Evolutionary conservation across 2,888 invertebrate genomes (phyloP), one percentile per base, ranked within the genome.

Genomic region (Drosophila multiciliata): DNA sequence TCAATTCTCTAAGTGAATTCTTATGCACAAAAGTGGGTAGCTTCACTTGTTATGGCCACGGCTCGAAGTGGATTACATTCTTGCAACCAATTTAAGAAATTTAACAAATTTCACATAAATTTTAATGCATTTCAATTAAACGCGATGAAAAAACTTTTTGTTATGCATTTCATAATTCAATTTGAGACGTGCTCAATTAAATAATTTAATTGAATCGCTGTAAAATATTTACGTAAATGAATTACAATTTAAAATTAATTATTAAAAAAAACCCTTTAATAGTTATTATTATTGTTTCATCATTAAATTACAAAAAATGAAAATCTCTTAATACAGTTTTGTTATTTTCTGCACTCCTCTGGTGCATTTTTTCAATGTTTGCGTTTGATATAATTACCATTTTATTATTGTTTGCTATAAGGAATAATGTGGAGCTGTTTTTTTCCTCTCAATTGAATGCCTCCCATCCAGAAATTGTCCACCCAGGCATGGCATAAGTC

Each of bases 1-100:
- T 79, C 78, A 75, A 32, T 53, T 32, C 42, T 54, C 69, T 74
- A 75, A 86, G 81, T 83, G 87, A 88, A 76, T 78, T 85, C 66
- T 78, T 63, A 66, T 67, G 36, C 70, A 61, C 32, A 54, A 23
- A 23, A 75, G 66, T 75, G 78, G 76, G 78, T 65, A 36, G 75
- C 42, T 79, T 33, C 9, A 69, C 45, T 42, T 42, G 69, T 78
- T 77, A 53, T 42, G 49, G 60, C n/a, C 29, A 35, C 49, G 12
- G 48, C 12, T 12, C 40, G 12, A n/a, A 32, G 23, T 15, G 20
- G 29, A 49, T 40, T 40, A 36, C 4, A 40, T 23, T 66, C 29
- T 3, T 7, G 12, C 1, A 20, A 17, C 9, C 40, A 38, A 65
- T 40, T 33, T 35, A 11, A 65, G 33, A 9, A 12, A 66, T 54